Evolutionary conservation across 2,888 invertebrate species (phyloP), one percentile per base, ranked within the genome.

Genomic region (Melinopterus prodromus): DNA sequence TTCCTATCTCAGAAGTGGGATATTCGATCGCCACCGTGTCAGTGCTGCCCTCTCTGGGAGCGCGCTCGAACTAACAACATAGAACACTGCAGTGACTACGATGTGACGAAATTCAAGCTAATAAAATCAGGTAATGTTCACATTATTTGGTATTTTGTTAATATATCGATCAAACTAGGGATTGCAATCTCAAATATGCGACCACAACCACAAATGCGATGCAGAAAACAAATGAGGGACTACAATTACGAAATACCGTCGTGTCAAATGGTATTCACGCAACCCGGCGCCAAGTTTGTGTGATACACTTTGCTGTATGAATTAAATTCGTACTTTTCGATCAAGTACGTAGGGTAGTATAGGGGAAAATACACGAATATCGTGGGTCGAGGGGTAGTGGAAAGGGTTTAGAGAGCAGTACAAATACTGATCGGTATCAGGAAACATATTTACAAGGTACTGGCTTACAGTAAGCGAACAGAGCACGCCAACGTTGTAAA

Each of bases 401-500:
- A 7, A 53, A 4, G 53, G 53, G 71, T 2, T 74, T 74, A 16
- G 71, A 16, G 35, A 36, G 35, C 37, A 74, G 74, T 35, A 37
- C 74, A 74, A 74, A 74, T 74, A 74, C 74, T 74, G 74, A 74
- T 71, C 37, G 37, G 35, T 74, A 74, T 74, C 74, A 74, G 74
- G 26, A 35, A 36, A 74, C 37, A 36, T 74, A 74, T 37, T 35
- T 35, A 35, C 74, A 37, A 35, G 36, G 35, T 74, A 74, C 36
- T 36, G 74, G 74, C 36, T 35, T 35, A 36, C n/a, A 26, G 37
- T 35, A 74, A 74, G 74, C 35, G 36, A 37, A n/a, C n/a, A 36
- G 6, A 74, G 71, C 79, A 79, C 79, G 79, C 76, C 71, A 79
- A 53, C 69, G 69, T 53, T 36, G 79, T 79, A 79, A 79, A 79